Conservation (phyloP, 2,888 invertebrate species). For the Platypus cylindrus region DNA sequence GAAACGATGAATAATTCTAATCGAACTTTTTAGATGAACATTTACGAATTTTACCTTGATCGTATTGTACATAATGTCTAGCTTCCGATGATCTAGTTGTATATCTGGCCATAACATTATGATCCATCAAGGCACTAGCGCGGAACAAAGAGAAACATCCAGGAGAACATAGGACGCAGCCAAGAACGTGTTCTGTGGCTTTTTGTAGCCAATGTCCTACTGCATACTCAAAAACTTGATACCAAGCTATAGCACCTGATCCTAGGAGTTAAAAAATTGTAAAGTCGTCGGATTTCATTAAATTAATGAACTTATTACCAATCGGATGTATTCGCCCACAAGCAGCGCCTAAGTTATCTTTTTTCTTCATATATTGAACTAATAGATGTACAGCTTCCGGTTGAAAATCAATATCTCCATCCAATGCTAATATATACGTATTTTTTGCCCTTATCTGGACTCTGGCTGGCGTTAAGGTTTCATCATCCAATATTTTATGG, state of each 20-base stretch:
- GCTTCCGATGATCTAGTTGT: constrained; percentile 68
- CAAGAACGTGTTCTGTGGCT: constrained; percentile 81
- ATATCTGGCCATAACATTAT: constrained; percentile 80
- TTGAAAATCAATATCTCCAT: constrained; percentile 82
- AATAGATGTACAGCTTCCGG: constrained; percentile 66
- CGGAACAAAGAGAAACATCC: constrained; percentile 87
- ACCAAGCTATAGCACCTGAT: constrained; percentile 38
- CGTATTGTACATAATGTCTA: constrained; percentile 79
- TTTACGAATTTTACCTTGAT: constrained; percentile 51
- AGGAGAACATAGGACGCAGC: constrained; percentile 82
- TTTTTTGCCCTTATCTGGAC: constrained; percentile 53
- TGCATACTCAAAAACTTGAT: constrained; percentile 72
- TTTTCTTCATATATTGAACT: constrained; percentile 77
- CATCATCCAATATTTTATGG: constrained; percentile 38
- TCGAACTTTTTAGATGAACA: no score
- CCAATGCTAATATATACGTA: constrained; percentile 71
- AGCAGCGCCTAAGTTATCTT: constrained; percentile 64
- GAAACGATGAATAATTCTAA: no score
- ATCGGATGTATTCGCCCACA: constrained; percentile 86
- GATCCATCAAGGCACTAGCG: constrained; percentile 80
- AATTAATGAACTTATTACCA: constrained; percentile 4
- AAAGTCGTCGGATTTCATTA: no score
- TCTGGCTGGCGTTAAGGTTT: constrained; percentile 33
- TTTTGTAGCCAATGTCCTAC: constrained; percentile 90
- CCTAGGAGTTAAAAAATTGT: constrained; percentile 34